These are phyloP conservation scores for Arctopsyche grandis DNA, from an alignment of 1,140 invertebrate species.

Conservation along the genomic window DNA sequence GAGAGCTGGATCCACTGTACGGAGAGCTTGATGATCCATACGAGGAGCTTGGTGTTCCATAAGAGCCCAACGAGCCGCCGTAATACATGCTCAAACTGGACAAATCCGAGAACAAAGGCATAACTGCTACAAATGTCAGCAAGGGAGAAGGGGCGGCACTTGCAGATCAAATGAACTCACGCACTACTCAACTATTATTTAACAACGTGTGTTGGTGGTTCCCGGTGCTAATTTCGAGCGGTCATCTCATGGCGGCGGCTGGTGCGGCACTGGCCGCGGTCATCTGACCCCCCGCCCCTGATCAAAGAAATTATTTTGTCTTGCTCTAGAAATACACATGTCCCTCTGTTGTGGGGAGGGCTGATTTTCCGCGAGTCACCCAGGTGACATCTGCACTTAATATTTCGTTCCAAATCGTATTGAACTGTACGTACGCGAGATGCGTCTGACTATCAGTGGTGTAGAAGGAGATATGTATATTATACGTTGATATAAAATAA, in stretches of 20 bases:
- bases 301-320: neutral
- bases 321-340: neutral
- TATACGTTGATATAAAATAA: no score
- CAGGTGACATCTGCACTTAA: constrained; percentile 30
- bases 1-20: constrained; percentile 55
- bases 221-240: constrained; percentile 41
- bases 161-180: neutral
- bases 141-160: constrained; percentile 9
- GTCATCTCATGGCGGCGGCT: constrained; percentile 55
- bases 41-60: constrained; percentile 51
- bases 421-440: neutral
- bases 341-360: neutral
- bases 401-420: neutral
- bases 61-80: constrained; percentile 59
- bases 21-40: constrained; percentile 53
- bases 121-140: constrained; percentile 49
- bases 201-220: neutral
- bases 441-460: no score
- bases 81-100: constrained; percentile 67
- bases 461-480: no score
- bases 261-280: constrained; percentile 54
- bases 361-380: constrained; percentile 11
- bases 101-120: constrained; percentile 70
- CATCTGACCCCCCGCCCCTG: constrained; percentile 33
- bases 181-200: neutral